Conservation (phyloP, 2,113 vertebrate genomes). For the Semicossyphus pulcher region DNA sequence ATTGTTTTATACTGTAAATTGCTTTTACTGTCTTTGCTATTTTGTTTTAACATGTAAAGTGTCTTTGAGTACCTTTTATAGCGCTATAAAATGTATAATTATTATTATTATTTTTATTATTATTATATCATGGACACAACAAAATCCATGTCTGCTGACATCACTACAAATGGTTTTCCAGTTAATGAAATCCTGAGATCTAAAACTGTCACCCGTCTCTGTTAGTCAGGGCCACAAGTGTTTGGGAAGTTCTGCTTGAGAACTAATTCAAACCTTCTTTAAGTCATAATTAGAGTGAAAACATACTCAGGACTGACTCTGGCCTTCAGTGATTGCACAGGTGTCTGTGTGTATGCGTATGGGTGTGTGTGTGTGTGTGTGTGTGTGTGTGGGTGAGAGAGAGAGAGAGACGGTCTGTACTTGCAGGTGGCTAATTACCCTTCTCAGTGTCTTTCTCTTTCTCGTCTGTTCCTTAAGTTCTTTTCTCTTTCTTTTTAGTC, state of each 20-base stretch:
- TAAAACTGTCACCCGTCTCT: too few relatives aligned
- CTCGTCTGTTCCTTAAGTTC: slow-evolving; percentile 11
- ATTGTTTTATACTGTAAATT: too few relatives aligned
- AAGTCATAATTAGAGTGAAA: slow-evolving; percentile 33
- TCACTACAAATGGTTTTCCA: neutral
- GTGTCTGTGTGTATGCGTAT: slow-evolving; percentile 2
- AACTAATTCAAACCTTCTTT: slow-evolving; percentile 1
- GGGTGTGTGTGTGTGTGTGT: slow-evolving; percentile 6
- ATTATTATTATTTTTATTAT: too few relatives aligned
- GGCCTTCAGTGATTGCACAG: slow-evolving; percentile 40
- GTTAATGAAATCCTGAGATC: neutral
- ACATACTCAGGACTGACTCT: slow-evolving; percentile 19
- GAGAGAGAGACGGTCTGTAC: neutral
- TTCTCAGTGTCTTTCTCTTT: slow-evolving; percentile 21
- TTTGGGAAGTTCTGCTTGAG: neutral
- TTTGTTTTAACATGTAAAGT: too few relatives aligned
- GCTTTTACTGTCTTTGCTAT: too few relatives aligned
- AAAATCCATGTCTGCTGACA: neutral
- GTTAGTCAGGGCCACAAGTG: neutral
- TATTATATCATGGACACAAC: neutral
- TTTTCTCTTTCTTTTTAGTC: slow-evolving; percentile 15
- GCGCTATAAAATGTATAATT: too few relatives aligned
- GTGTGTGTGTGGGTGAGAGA: neutral
- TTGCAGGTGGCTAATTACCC: slow-evolving; percentile 64
- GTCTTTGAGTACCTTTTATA: too few relatives aligned